Evolutionary conservation across 2,888 invertebrate genomes (phyloP), one percentile per base, ranked within the genome.

Genomic region (Drosophila limbata): DNA sequence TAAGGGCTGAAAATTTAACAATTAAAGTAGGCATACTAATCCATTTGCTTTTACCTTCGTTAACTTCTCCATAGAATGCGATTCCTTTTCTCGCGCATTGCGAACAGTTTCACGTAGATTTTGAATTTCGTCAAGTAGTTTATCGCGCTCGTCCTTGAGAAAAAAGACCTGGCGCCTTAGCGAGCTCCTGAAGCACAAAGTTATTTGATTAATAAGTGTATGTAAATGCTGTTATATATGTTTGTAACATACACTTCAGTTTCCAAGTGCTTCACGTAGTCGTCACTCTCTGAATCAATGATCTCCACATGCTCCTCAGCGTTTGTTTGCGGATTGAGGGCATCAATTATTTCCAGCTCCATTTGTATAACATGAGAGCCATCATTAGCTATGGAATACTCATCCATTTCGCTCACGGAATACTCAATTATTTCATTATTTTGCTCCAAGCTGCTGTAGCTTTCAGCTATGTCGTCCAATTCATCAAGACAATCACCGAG

Each of bases 191-290:
- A 8, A 17, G 13, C 11, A 8, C 3, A 11, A 40, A 35, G 19
- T 33, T 5, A 4, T 31, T 2, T 15, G 33, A 37, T 17, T 15
- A 42, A 19, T 5, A 33, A 42, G 9, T 9, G 17, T n/a, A 17
- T 10, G 4, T 17, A 4, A 9, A 3, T n/a, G 40, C 28, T 25
- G 15, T 8, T 21, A 25, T 5, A 15, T 25, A 28, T 10, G 6
- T 19, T 19, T 5, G 5, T 1, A 39, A 35, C 79, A 25, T 77
- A 81, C 81, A 81, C 63, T 71, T 81, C 73, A 2, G 47, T 52
- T 60, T 81, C 79, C 64, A 84, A 60, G 21, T 84, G 69, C 13
- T 52, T 67, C 0, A 73, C 61, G 40, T 84, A 81, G 35, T 11
- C 42, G 15, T 68, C 70, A 4, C 50, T 55, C 8, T 62, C 59